A percentile compares a stretch with the other conserved stretches of the same genome.
phyloP scores from a whole-genome alignment of 2,888 invertebrate genomes.

The Cheilosia soror region DNA sequence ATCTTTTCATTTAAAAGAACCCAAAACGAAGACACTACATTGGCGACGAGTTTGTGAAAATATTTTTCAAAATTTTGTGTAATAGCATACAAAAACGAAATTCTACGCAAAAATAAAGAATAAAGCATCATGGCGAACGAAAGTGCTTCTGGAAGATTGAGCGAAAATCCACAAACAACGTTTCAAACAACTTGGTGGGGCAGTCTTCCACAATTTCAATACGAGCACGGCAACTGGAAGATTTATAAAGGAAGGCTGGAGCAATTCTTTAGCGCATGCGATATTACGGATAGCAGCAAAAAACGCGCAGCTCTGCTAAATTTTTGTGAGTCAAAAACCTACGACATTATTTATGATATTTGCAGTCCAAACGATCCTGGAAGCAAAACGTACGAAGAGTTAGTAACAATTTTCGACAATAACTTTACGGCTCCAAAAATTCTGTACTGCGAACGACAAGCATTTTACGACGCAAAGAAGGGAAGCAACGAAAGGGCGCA shows the following conservation, averaged over 20 bases:
- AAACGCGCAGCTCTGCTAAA: conserved; percentile 13
- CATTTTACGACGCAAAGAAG: neutral
- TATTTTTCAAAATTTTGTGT: too few species aligned
- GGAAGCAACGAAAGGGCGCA: neutral
- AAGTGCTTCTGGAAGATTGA: neutral
- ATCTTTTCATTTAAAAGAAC: too few species aligned
- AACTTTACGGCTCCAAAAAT: conserved; percentile 20
- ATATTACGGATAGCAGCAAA: neutral
- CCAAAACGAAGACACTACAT: neutral
- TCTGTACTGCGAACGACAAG: neutral
- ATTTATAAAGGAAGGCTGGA: conserved; percentile 21
- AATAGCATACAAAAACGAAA: neutral
- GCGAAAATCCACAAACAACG: neutral
- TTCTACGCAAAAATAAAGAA: neutral
- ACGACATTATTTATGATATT: neutral
- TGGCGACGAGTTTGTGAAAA: neutral
- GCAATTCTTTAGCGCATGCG: conserved; percentile 4
- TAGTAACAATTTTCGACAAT: conserved; percentile 5
- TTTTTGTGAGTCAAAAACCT: neutral
- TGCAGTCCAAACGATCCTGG: neutral
- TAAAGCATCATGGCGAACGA: neutral
- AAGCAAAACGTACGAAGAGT: neutral
- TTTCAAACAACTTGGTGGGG: conserved; percentile 5
- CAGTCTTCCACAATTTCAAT: conserved; percentile 1
- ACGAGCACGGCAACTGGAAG: conserved; percentile 1